phyloP scores from a whole-genome alignment of 2,113 vertebrate species.

The Castor canadensis region DNA sequence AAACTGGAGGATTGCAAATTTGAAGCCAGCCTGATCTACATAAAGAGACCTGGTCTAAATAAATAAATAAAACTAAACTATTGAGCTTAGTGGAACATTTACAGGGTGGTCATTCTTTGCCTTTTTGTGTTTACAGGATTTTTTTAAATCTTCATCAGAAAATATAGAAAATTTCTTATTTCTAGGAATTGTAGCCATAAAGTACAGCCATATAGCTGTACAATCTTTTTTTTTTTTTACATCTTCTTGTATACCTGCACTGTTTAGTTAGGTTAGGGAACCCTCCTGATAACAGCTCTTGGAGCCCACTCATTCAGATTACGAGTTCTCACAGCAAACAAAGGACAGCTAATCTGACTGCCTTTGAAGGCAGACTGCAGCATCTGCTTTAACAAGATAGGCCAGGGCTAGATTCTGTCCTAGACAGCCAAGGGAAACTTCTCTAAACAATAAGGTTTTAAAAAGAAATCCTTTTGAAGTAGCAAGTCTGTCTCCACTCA shows the following conservation, averaged over 20 bases:
- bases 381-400: conserved; percentile 43
- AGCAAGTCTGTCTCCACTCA: neutral
- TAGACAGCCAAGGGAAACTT: neutral
- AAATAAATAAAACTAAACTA: neutral
- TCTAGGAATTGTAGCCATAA: neutral
- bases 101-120: neutral
- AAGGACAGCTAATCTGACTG: conserved; percentile 40
- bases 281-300: neutral
- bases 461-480: conserved; percentile 52
- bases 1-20: no score
- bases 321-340: conserved; percentile 40
- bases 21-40: no score
- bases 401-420: neutral
- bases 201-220: neutral
- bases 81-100: neutral
- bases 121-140: neutral
- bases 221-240: neutral
- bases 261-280: neutral
- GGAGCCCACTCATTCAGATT: conserved; percentile 18
- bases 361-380: neutral
- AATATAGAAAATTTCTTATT: conserved; percentile 14
- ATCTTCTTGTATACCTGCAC: neutral
- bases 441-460: conserved; percentile 35
- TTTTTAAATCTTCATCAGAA: neutral
- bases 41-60: no score